A percentile compares a stretch with the other conserved stretches of the same genome.
These are phyloP conservation scores for Drosophila nigricruria DNA, from an alignment of 2,888 invertebrate species.

Conservation along the genomic window DNA sequence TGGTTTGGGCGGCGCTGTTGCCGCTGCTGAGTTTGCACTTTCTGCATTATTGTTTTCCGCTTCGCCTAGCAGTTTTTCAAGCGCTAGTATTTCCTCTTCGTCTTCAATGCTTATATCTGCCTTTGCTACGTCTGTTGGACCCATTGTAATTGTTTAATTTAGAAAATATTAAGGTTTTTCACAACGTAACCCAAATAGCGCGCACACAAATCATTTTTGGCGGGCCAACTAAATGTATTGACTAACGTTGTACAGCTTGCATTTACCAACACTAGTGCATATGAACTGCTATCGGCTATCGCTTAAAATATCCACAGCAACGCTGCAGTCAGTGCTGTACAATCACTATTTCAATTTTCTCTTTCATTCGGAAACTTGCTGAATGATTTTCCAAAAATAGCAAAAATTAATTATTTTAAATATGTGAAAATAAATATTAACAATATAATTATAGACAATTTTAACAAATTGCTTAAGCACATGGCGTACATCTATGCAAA, in stretches of 20 bases:
- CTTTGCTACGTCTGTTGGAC: conserved; percentile 50
- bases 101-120: conserved; percentile 67
- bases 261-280: conserved; percentile 35
- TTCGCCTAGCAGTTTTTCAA: conserved; percentile 77
- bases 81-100: conserved; percentile 76
- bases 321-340: conserved; percentile 26
- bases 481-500: background rate
- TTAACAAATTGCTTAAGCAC: background rate
- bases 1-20: conserved; percentile 10
- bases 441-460: background rate
- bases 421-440: background rate
- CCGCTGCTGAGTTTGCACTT: conserved; percentile 28
- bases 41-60: conserved; percentile 67
- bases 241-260: background rate
- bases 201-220: conserved; percentile 64
- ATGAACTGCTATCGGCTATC: conserved; percentile 2
- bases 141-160: conserved; percentile 39
- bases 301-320: conserved; percentile 9
- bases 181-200: conserved; percentile 25
- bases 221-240: conserved; percentile 45
- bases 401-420: background rate
- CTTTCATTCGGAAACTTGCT: background rate
- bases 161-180: background rate
- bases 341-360: background rate
- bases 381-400: background rate